phyloP scores from a whole-genome alignment of 2,888 invertebrate genomes.

The Patella pellucida region DNA sequence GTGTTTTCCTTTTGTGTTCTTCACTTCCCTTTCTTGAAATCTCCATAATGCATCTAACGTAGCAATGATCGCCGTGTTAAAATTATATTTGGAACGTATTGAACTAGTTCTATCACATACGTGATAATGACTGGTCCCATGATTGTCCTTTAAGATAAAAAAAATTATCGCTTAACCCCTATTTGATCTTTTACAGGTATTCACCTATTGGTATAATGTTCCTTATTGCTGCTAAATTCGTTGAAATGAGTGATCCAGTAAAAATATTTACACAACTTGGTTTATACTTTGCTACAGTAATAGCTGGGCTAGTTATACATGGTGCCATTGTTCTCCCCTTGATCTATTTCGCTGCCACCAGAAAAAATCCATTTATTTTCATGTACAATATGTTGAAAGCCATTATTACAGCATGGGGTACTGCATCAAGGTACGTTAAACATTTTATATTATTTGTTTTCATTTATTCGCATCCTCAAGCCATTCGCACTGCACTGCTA shows the following conservation, averaged over 20 bases:
- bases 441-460: too few relatives aligned
- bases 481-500: too few relatives aligned
- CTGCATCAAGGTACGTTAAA: constrained; percentile 63
- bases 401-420: constrained; percentile 75
- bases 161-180: neutral
- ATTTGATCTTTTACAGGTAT: constrained; percentile 54
- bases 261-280: constrained; percentile 88
- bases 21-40: too few relatives aligned
- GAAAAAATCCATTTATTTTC: constrained; percentile 63
- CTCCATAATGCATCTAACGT: too few relatives aligned
- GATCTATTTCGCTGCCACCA: constrained; percentile 78
- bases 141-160: too few relatives aligned
- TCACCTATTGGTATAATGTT: constrained; percentile 69
- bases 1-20: too few relatives aligned
- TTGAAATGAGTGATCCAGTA: constrained; percentile 88
- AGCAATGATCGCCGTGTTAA: too few relatives aligned
- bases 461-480: too few relatives aligned
- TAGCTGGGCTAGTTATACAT: constrained; percentile 87
- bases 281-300: constrained; percentile 89
- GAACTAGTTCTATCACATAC: too few relatives aligned
- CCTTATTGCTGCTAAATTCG: constrained; percentile 85
- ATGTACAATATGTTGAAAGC: constrained; percentile 72
- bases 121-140: too few relatives aligned
- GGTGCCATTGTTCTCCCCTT: constrained; percentile 91
- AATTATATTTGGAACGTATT: too few relatives aligned